A percentile compares a stretch with the other conserved stretches of the same genome.
Conservation (phyloP, 2,113 vertebrate genomes). For the Saimiri boliviensis region DNA sequence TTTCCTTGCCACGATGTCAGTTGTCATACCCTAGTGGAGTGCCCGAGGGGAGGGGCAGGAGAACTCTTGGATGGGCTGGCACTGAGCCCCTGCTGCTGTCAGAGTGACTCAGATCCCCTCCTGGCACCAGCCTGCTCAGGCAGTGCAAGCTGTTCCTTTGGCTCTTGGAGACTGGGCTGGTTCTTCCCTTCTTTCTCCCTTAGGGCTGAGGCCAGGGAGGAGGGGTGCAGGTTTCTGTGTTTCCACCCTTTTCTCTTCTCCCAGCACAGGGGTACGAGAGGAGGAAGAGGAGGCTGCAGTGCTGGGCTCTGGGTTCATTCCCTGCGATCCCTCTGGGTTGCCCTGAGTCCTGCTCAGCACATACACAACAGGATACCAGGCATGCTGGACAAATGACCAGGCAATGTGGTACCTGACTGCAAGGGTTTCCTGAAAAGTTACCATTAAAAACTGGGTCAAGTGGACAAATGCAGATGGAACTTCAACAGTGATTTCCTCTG, state of each 20-base stretch:
- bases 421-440: conserved; percentile 68
- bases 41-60: neutral
- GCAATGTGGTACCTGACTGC: neutral
- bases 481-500: neutral
- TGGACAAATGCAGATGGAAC: neutral
- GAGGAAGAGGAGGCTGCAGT: neutral
- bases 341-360: neutral
- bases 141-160: conserved; percentile 72
- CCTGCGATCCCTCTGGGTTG: rapidly evolving
- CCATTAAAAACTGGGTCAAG: neutral
- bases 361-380: neutral
- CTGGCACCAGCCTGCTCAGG: conserved; percentile 51
- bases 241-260: neutral
- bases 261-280: neutral
- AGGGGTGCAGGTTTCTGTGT: neutral
- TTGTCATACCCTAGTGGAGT: neutral
- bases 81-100: neutral
- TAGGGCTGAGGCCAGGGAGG: neutral
- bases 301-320: neutral
- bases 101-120: conserved; percentile 73
- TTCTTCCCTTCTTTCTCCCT: conserved; percentile 22
- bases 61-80: conserved; percentile 26
- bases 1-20: neutral
- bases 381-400: neutral
- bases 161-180: conserved; percentile 36